Evolutionary conservation across 2,113 vertebrate species (phyloP), one percentile per base, ranked within the genome.

Genomic region (Hiodon alosoides): DNA sequence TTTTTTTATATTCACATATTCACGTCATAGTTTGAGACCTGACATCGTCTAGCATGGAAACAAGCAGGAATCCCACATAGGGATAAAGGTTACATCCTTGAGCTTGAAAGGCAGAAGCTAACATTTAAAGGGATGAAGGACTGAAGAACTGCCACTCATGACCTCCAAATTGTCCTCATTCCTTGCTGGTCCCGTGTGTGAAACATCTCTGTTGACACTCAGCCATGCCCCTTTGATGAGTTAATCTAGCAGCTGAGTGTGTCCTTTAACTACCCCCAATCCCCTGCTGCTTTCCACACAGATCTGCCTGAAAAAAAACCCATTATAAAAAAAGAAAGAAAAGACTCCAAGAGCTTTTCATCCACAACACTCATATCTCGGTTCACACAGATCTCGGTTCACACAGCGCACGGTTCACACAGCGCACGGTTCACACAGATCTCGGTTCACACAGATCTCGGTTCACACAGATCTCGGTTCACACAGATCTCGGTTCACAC

Each of bases 181-280:
- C 89, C 88, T 86, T 86, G 85, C 86, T 69, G 84, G 87, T 89
- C 88, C 84, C 86, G 87, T 90, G 87, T 85, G 87, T 91, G 84
- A 90, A 91, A 90, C 90, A 90, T 91, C 88, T 90, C 88, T 90
- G 91, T 91, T 92, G 90, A 93, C 91, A 92, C 87, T 83, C 83
- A 79, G 90, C 91, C 92, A 93, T 93, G 91, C 73, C 67, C 87
- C 74, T 89, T 90, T 92, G 91, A 93, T 91, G 91, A 93, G 87
- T 92, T 91, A 89, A 92, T 92, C 91, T 89, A 90, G 91, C 91
- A 93, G 90, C 91, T 92, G 91, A 92, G 86, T 88, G 85, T 90
- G 88, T 90, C 88, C 88, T 91, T 87, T 88, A 88, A 85, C 52
- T 16, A 51, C 64, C 47, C 69, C 75, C 17, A 58, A 77, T 53